Conservation (phyloP, 2,797 vertebrate genomes). For the Diceros bicornis region DNA sequence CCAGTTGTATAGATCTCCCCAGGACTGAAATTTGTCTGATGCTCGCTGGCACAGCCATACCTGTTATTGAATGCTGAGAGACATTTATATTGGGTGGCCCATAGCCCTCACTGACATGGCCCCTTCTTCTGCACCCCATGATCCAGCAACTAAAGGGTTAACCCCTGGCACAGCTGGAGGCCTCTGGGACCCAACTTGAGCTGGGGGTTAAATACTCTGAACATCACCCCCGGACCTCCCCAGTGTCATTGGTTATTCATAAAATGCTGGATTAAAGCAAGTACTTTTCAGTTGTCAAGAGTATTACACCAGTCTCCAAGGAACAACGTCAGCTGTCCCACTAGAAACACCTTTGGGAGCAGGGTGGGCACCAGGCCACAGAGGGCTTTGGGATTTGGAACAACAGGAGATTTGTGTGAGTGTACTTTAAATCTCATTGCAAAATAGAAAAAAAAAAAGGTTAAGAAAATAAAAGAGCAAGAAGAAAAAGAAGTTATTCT, state of each 20-base stretch:
- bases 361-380: not conserved
- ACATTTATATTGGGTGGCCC: not conserved
- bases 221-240: not conserved
- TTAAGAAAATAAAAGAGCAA: not conserved
- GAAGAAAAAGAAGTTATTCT: constrained; percentile 35
- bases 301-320: not conserved
- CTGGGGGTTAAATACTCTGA: constrained; percentile 52
- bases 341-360: not conserved
- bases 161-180: not conserved
- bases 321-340: not conserved
- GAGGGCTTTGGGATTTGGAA: not conserved
- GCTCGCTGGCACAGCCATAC: not conserved
- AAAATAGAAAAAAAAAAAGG: not conserved
- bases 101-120: not conserved
- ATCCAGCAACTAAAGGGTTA: constrained; percentile 46
- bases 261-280: constrained; percentile 44
- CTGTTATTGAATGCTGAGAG: not conserved
- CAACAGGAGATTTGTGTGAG: constrained; percentile 9
- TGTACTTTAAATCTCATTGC: constrained; percentile 14
- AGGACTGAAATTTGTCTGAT: not conserved
- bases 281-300: constrained; percentile 5
- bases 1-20: not conserved
- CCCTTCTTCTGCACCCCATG: not conserved
- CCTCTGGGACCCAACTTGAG: not conserved
- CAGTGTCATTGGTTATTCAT: not conserved